Evolutionary conservation across 2,888 invertebrate genomes (phyloP), one percentile per base, ranked within the genome.

Genomic region (Spodoptera picta): DNA sequence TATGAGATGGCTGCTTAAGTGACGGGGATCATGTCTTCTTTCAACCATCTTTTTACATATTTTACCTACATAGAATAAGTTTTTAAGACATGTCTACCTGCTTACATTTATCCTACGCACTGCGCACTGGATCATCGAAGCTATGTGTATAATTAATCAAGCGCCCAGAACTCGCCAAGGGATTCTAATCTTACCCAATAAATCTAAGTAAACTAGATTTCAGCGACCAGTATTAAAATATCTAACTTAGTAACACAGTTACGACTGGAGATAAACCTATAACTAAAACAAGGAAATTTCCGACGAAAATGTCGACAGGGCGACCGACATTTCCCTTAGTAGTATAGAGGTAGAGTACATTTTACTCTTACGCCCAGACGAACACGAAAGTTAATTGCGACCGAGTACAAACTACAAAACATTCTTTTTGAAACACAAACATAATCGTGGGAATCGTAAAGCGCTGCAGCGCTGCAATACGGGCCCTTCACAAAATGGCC

Each of bases 401-500:
- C 41, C 68, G 50, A 60, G 54, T 53, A 64, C 49, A 48, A 55
- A 64, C 65, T 53, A 64, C 49, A 48, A 52, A 64, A 72, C 56
- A 54, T 65, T 76, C 36, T 51, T 56, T 76, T 63, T 60, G 24
- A 56, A 64, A 61, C 60, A 65, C 60, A 79, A 73, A 69, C 53
- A 66, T 67, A 73, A 69, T 52, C 63, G 51, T 56, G 65, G 51
- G 65, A 69, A 59, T 60, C 50, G 51, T 52, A 60, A 31, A 63
- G 65, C 48, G 62, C 45, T 65, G 49, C 50, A 59, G 60, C 54
- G 58, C 65, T 68, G 68, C 63, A 64, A 65, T 55, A 46, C 42
- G 47, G 56, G 52, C 67, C 51, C 67, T 69, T 60, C 53, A 67
- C 75, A 73, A 79, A 77, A 79, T 77, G 77, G 75, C 65, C 54